Evolutionary conservation across 1,140 invertebrate genomes (phyloP), one percentile per base, ranked within the genome.

Genomic region (Bombus cullumanus): DNA sequence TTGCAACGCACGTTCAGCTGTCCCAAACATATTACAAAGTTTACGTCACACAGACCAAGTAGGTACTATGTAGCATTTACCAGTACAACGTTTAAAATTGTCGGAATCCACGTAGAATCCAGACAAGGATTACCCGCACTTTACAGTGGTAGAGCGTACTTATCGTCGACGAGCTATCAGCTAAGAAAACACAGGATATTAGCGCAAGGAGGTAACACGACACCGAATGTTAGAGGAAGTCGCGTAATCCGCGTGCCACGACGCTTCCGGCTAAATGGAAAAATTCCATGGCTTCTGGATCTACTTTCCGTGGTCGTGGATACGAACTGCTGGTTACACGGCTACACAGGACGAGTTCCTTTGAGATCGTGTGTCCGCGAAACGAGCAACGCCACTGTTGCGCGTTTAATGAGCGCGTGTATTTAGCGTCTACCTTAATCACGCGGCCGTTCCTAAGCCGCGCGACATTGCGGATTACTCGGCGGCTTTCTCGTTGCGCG

Each of bases 391-490:
- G 25, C 31, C 41, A 4, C 25, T 39, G 53, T 34, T 41, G 68
- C 22, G 69, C 80, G 68, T 81, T 81, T 53, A 76, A 83, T 34
- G 81, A 83, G 81, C 8, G 43, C 57, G 39, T 66, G 64, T 39
- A 83, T 83, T 83, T 83, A 83, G 31, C 41, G 71, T 73, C 53
- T 41, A 6, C 62, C 28, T 43, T 43, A 53, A 66, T 83, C 72
- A 75, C n/a, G 41, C 22, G 41, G 9, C 31, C 31, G 53, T 71
- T 25, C 15, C 71, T 73, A 34, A 74, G 53, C 22, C 41, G 71
- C 25, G 43, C 71, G n/a, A 59, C 37, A 43, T 62, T 41, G 9
- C 80, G 47, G 15, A 39, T 37, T 39, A 73, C 37, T 28, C 18
- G 43, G 34, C n/a, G 43, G 28, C 64, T 37, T 71, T 39, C 28